A percentile compares a stretch with the other conserved stretches of the same genome.
Evolutionary conservation across 1,140 invertebrate genomes (phyloP).

Genomic region (Colletes gigas): DNA sequence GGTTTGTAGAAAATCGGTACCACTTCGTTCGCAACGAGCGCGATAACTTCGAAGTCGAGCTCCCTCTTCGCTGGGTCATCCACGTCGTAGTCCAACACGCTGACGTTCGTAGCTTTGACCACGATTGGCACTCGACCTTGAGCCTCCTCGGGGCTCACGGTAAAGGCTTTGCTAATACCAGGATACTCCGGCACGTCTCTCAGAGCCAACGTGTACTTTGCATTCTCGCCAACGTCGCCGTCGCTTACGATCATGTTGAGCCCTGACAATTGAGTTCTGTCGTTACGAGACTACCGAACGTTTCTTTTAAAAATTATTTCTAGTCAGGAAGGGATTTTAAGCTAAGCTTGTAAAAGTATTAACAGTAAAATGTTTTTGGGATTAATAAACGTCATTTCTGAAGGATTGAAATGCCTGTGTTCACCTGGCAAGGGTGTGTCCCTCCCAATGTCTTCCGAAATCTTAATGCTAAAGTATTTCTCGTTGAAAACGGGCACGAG

Average conservation of each 20-base stretch:
- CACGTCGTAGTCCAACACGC: slow-evolving; percentile 88
- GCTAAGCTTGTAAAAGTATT: too few relatives aligned
- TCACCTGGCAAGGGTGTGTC: slow-evolving; percentile 84
- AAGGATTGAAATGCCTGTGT: slow-evolving; percentile 23
- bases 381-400: too few relatives aligned
- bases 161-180: slow-evolving; percentile 83
- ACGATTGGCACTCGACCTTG: slow-evolving; percentile 88
- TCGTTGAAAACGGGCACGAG: slow-evolving; percentile 89
- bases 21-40: slow-evolving; percentile 83
- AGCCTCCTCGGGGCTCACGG: slow-evolving; percentile 85
- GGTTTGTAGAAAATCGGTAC: slow-evolving; percentile 51
- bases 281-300: not conserved
- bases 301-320: too few relatives aligned
- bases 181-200: slow-evolving; percentile 84
- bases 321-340: too few relatives aligned
- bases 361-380: too few relatives aligned
- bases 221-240: slow-evolving; percentile 88
- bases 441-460: slow-evolving; percentile 89
- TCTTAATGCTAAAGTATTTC: slow-evolving; percentile 85
- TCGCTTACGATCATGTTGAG: slow-evolving; percentile 89
- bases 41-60: slow-evolving; percentile 88
- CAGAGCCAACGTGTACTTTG: slow-evolving; percentile 86
- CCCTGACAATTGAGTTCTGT: slow-evolving; percentile 74
- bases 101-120: slow-evolving; percentile 85
- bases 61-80: slow-evolving; percentile 82